Conservation (phyloP, 2,888 invertebrate genomes). For the Mesoligia furuncula region DNA sequence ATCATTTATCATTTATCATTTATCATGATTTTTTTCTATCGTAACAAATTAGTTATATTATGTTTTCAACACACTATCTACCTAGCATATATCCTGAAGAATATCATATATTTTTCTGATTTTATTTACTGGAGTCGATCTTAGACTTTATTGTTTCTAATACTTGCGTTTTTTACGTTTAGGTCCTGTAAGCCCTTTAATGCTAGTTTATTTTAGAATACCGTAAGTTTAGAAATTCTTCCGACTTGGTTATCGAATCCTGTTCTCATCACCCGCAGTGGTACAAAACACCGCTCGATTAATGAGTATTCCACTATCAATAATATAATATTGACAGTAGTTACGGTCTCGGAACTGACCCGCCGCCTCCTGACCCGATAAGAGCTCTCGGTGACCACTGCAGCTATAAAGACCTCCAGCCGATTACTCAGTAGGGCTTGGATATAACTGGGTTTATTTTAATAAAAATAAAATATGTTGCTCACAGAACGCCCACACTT, state of each 20-base stretch:
- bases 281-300: background rate
- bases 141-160: too few species aligned
- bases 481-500: background rate
- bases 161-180: too few species aligned
- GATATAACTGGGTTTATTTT: background rate
- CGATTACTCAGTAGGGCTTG: constrained; percentile 52
- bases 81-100: too few species aligned
- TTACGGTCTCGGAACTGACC: constrained; percentile 54
- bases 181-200: too few species aligned
- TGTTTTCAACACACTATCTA: too few species aligned
- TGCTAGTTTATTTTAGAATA: background rate
- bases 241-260: too few species aligned
- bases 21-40: too few species aligned
- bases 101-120: too few species aligned
- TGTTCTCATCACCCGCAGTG: background rate
- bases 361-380: constrained; percentile 54
- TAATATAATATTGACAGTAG: constrained; percentile 41
- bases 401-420: constrained; percentile 51
- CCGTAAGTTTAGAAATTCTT: background rate
- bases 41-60: too few species aligned
- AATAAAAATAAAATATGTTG: background rate
- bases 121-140: too few species aligned
- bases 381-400: constrained; percentile 33
- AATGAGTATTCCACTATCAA: constrained; percentile 27
- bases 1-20: too few species aligned